Evolutionary conservation across 2,113 vertebrate species (phyloP).

Genomic region (Caranx ignobilis): DNA sequence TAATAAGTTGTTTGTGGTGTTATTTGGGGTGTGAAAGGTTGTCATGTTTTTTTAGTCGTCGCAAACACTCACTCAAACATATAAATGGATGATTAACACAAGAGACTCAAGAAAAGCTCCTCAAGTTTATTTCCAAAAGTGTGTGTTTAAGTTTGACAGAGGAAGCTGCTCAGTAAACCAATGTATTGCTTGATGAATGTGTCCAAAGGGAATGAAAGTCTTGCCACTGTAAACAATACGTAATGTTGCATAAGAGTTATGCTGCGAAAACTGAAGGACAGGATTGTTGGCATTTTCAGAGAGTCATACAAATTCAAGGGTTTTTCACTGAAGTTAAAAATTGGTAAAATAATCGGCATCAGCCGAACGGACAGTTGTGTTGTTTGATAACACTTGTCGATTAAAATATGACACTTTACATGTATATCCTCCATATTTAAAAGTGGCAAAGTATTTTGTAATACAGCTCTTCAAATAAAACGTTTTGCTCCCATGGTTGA

Average conservation of each 20-base stretch:
- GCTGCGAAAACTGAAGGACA: conserved; percentile 18
- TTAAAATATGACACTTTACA: not conserved
- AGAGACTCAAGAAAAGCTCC: conserved; percentile 9
- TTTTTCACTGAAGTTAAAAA: not conserved
- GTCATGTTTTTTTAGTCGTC: not conserved
- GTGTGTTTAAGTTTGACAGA: conserved; percentile 35
- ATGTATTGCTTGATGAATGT: conserved; percentile 6
- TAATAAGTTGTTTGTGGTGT: conserved; percentile 3
- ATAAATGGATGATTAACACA: not conserved
- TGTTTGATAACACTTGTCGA: conserved; percentile 1
- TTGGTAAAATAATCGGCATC: not conserved
- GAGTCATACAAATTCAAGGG: not conserved
- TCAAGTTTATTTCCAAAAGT: conserved; percentile 61
- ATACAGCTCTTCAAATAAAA: not conserved
- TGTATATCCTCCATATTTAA: not conserved
- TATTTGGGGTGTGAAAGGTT: not conserved
- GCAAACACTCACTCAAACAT: not conserved
- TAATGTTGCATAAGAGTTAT: conserved; percentile 51
- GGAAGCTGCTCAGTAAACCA: conserved; percentile 27
- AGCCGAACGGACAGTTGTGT: not conserved
- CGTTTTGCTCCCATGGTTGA: conserved; percentile 16
- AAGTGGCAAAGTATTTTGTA: not conserved
- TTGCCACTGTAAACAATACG: conserved; percentile 54
- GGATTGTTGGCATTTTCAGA: conserved; percentile 12
- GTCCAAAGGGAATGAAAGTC: conserved; percentile 32